Conservation (phyloP, 1,140 invertebrate species). For the Theocolax elegans region DNA sequence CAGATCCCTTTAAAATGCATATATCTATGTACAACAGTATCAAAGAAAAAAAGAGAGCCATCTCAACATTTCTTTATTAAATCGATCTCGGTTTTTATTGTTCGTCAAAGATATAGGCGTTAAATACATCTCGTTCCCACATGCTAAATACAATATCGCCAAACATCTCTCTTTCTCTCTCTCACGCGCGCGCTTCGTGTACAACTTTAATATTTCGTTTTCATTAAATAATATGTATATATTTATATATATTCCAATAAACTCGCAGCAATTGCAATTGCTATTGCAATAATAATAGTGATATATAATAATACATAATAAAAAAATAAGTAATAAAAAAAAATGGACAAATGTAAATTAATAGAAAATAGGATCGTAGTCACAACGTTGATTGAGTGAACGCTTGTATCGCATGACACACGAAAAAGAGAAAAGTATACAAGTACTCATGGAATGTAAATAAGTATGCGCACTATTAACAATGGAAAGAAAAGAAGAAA, state of each 20-base stretch:
- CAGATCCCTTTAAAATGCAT: no score
- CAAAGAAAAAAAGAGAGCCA: no score
- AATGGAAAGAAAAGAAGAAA: no score
- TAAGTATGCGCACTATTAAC: no score
- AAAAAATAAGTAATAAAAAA: constrained; percentile 19
- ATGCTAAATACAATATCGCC: constrained; percentile 34
- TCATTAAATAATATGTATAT: no score
- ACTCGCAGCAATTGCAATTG: constrained; percentile 6
- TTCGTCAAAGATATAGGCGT: constrained; percentile 37
- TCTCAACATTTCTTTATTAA: constrained; percentile 30
- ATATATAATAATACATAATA: constrained; percentile 17
- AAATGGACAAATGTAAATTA: constrained; percentile 34
- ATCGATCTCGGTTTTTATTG: constrained; percentile 40
- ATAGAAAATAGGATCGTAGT: constrained; percentile 20
- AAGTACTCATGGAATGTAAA: no score
- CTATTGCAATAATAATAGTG: constrained; percentile 11
- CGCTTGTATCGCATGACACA: no score
- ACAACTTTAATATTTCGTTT: constrained; percentile 26
- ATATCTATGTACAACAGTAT: no score
- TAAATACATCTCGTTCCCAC: constrained; percentile 38
- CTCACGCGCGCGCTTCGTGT: constrained; percentile 17
- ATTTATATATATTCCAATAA: no score
- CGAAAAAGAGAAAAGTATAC: no score
- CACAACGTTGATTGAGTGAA: no score
- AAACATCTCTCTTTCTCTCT: no score